These are phyloP conservation scores for Sphenopsis melanotis DNA, from an alignment of 2,797 vertebrate species.

Conservation along the genomic window DNA sequence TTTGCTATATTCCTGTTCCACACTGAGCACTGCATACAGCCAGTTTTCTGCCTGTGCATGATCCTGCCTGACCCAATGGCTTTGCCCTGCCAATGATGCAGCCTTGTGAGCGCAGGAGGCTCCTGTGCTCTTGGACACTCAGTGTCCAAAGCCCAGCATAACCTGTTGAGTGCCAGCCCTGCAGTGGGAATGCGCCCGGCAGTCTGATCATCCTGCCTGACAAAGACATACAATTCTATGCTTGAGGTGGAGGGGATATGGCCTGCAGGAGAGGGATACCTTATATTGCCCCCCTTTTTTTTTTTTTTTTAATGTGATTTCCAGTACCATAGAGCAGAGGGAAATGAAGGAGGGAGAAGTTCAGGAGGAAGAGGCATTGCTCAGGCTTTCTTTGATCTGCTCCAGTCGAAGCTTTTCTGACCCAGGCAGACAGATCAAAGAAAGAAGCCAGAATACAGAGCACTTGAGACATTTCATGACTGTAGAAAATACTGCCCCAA, in stretches of 20 bases:
- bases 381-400: conserved; percentile 60
- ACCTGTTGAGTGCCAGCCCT: not conserved
- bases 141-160: not conserved
- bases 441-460: conserved; percentile 28
- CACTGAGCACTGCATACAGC: rapidly evolving
- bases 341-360: conserved; percentile 3
- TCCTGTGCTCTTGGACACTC: rapidly evolving
- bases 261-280: rapidly evolving
- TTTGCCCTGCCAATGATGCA: not conserved
- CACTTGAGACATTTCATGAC: conserved; percentile 28
- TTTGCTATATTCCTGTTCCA: not conserved
- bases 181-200: not conserved
- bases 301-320: not conserved
- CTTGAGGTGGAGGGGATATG: not conserved
- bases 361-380: conserved; percentile 34
- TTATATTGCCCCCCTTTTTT: not conserved
- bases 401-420: conserved; percentile 58
- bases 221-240: not conserved
- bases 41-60: not conserved
- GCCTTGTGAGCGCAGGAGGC: rapidly evolving
- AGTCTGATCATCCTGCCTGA: not conserved
- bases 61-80: not conserved
- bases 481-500: conserved; percentile 50
- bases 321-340: not conserved
- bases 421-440: conserved; percentile 64